Evolutionary conservation across 1,140 invertebrate species (phyloP), one percentile per base, ranked within the genome.

Genomic region (Eriocheir sinensis): DNA sequence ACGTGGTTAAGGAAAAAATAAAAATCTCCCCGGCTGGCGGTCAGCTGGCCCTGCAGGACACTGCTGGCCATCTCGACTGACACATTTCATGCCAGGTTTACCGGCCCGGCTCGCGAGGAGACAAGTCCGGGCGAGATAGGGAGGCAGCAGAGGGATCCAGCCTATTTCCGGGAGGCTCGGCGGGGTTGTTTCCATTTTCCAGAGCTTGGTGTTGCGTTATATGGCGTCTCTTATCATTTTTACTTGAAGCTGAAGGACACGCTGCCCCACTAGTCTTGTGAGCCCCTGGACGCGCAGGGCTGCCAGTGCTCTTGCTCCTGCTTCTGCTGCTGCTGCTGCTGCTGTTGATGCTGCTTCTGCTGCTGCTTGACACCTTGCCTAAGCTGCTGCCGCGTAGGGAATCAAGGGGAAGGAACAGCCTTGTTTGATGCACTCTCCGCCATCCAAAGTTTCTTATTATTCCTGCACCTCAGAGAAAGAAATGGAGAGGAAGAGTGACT

Each of bases 21-120:
- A 32, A 89, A 89, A 89, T 41, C 9, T 89, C 88, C 36, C 12
- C 27, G 88, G 88, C n/a, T 38, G 30, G 88, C 12, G 88, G 88
- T 72, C 21, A n/a, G n/a, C 40, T 17, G 88, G 41, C 8, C 88
- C 48, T 89, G 88, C 41, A 89, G 88, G 88, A 41, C 41, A 44
- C 36, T 89, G 88, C n/a, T 89, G 88, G 88, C 88, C 88, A 89
- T 89, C 88, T 89, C 36, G 40, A 89, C 88, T 89, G 88, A 89
- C 88, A 89, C 88, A 89, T 89, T 89, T 89, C 88, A 89, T 30
- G 88, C 38, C 36, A 89, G 88, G 88, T 48, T 89, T 89, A 89
- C 88, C 88, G 88, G 88, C 40, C 30, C 17, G 38, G 88, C 36
- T 27, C 40, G 48, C 38, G 88, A 48, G 40, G 88, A 89, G 40